phyloP scores from a whole-genome alignment of 2,888 invertebrate species.

The Lasiommata megera region DNA sequence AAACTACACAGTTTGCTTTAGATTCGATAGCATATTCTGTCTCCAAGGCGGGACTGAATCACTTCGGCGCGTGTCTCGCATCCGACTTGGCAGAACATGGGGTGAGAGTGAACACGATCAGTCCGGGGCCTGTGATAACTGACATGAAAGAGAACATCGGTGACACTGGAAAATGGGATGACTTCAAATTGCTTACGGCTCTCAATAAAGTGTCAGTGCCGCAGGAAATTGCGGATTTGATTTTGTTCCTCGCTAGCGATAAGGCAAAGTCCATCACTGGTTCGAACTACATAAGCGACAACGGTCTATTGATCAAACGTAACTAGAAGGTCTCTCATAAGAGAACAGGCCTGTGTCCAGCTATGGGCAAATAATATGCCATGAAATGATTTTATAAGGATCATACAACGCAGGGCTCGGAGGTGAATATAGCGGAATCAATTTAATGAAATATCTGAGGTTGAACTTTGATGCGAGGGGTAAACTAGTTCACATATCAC shows the following conservation, averaged over 20 bases:
- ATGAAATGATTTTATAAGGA: no score
- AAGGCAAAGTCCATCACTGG: conserved; percentile 4
- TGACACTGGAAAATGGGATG: not conserved
- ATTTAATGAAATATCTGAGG: no score
- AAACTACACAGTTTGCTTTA: not conserved
- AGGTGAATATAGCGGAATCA: no score
- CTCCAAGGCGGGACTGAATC: not conserved
- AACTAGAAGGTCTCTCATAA: no score
- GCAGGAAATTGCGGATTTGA: conserved; percentile 2
- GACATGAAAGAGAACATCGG: not conserved
- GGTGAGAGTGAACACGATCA: conserved; percentile 6
- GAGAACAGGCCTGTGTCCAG: no score
- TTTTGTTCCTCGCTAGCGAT: not conserved
- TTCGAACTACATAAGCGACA: conserved; percentile 1
- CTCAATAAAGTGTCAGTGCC: not conserved
- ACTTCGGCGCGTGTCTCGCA: not conserved
- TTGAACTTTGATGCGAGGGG: no score
- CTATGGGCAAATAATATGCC: not conserved
- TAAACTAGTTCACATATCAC: no score
- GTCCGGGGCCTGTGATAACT: not conserved
- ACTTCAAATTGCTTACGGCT: not conserved
- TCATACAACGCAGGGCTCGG: no score
- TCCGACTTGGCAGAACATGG: not conserved
- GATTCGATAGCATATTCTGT: not conserved
- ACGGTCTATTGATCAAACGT: not conserved